Conservation (phyloP, 2,797 vertebrate genomes). For the Miichthys miiuy region DNA sequence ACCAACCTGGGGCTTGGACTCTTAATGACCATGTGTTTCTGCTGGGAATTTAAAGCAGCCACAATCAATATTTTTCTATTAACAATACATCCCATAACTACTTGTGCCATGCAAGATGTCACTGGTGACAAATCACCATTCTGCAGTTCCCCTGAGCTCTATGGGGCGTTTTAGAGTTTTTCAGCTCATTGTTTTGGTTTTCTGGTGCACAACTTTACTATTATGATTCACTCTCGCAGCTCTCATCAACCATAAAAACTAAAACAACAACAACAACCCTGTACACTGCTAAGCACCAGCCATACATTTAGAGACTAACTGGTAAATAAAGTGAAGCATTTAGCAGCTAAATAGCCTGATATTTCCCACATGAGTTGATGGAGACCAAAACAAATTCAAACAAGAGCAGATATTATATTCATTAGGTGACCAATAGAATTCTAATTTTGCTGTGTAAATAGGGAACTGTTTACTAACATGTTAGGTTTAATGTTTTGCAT, state of each 20-base stretch:
- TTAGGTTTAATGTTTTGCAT: neutral
- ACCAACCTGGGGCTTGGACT: neutral
- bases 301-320: no score
- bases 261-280: no score
- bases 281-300: no score
- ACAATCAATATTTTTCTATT: neutral
- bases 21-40: neutral
- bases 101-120: no score
- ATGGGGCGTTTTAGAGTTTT: neutral
- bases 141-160: neutral
- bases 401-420: neutral
- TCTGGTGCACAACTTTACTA: neutral
- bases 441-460: no score
- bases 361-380: neutral
- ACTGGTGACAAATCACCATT: neutral
- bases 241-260: neutral
- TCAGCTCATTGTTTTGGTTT: neutral
- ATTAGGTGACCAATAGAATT: neutral
- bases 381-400: neutral
- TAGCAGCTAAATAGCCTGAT: neutral
- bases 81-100: neutral
- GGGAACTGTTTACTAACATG: no score
- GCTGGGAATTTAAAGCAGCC: neutral
- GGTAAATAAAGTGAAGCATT: neutral
- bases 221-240: neutral